Conservation (phyloP, 2,113 vertebrate genomes). For the Ictalurus furcatus region DNA sequence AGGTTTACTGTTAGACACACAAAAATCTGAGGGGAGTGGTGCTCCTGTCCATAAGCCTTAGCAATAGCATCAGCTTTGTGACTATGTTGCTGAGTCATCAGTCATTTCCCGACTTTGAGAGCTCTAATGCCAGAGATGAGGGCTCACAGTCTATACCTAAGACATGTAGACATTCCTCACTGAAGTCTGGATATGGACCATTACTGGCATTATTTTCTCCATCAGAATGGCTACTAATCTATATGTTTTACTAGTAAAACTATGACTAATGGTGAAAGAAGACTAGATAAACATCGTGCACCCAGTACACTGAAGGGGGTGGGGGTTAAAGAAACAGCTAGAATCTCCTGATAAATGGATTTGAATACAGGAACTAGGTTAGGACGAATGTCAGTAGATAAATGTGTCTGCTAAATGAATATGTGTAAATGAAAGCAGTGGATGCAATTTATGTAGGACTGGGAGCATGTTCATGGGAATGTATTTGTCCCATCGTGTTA, state of each 20-base stretch:
- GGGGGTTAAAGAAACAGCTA: not conserved
- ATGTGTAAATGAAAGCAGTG: not conserved
- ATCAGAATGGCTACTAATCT: not conserved
- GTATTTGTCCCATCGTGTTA: not conserved
- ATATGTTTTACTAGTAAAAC: not conserved
- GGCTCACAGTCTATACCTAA: not conserved
- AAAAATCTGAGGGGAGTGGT: not conserved
- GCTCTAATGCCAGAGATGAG: not conserved
- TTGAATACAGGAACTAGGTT: not conserved
- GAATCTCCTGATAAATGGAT: not conserved
- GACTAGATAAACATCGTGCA: not conserved
- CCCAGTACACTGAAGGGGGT: not conserved
- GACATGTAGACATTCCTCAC: not conserved
- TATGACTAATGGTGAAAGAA: not conserved
- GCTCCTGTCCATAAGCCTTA: not conserved
- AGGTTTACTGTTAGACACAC: not conserved
- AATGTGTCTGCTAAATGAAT: not conserved
- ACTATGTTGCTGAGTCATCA: not conserved
- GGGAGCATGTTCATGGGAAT: not conserved
- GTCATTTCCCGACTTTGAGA: not conserved
- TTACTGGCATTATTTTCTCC: not conserved
- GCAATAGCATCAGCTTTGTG: not conserved
- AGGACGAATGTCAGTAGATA: not conserved
- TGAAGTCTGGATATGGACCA: not conserved
- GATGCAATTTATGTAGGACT: not conserved